Evolutionary conservation across 1,140 invertebrate genomes (phyloP).

Genomic region (Hestina assimilis): DNA sequence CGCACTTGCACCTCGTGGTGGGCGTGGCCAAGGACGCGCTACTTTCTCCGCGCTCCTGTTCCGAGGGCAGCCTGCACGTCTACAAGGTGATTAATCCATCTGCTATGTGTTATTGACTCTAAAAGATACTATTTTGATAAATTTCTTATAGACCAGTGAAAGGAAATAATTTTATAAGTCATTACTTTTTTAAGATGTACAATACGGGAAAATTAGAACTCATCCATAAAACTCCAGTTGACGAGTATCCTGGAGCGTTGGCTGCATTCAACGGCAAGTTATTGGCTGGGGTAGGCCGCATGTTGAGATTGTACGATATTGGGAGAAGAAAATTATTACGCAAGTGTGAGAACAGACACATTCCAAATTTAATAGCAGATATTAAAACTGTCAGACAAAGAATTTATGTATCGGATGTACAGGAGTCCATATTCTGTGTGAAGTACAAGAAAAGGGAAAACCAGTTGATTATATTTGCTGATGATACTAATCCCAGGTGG

Average conservation of each 20-base stretch:
- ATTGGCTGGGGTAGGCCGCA: slow-evolving; percentile 94
- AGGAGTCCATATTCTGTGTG: slow-evolving; percentile 98
- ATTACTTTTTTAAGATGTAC: slow-evolving; percentile 47
- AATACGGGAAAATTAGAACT: slow-evolving; percentile 86
- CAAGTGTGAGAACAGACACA: slow-evolving; percentile 99
- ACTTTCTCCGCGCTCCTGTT: slow-evolving; percentile 90
- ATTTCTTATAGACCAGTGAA: no score
- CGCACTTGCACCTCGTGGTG: slow-evolving; percentile 60
- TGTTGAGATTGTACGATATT: slow-evolving; percentile 96
- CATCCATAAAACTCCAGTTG: slow-evolving; percentile 95
- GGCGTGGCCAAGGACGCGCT: slow-evolving; percentile 92
- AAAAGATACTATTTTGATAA: no score
- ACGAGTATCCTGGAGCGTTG: slow-evolving; percentile 94
- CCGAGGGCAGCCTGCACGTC: slow-evolving; percentile 91
- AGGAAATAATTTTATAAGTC: not conserved
- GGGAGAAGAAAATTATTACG: slow-evolving; percentile 95
- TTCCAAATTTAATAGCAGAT: slow-evolving; percentile 96
- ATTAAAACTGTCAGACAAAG: slow-evolving; percentile 96
- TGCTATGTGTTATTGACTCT: no score
- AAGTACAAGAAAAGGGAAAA: slow-evolving; percentile 97
- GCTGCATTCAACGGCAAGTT: slow-evolving; percentile 95
- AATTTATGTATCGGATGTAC: slow-evolving; percentile 96
- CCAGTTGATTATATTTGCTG: slow-evolving; percentile 98
- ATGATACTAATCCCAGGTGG: slow-evolving; percentile 98
- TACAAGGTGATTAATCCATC: slow-evolving; percentile 84